Percentiles rank a stretch among this genome's conserved stretches.
These are phyloP conservation scores for Bhutanitis thaidina DNA, from an alignment of 2,888 invertebrate genomes.

Conservation along the genomic window DNA sequence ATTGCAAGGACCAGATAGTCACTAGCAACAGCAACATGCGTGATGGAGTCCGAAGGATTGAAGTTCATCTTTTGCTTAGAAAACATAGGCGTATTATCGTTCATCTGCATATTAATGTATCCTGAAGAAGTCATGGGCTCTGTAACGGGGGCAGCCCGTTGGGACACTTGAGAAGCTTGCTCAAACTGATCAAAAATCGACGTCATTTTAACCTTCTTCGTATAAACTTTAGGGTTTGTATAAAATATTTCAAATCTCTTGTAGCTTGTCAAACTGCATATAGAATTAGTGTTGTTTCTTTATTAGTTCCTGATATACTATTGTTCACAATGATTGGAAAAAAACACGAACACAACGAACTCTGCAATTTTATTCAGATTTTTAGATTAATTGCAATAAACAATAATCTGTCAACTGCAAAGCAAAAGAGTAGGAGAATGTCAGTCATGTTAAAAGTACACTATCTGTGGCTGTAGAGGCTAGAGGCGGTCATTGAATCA, in stretches of 20 bases:
- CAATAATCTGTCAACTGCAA: too few relatives aligned
- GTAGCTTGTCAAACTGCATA: too few relatives aligned
- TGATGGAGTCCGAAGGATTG: constrained; percentile 88
- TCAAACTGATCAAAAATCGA: constrained; percentile 92
- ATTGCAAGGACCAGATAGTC: constrained; percentile 91
- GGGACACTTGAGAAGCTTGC: constrained; percentile 83
- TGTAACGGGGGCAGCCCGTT: constrained; percentile 51
- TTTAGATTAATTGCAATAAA: too few relatives aligned
- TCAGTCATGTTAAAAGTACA: too few relatives aligned
- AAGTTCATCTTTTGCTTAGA: constrained; percentile 90
- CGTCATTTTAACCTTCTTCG: constrained; percentile 80
- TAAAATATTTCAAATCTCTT: background rate
- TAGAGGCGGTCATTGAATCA: too few relatives aligned
- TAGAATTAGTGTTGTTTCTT: too few relatives aligned
- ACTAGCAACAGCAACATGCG: constrained; percentile 89
- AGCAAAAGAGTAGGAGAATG: too few relatives aligned
- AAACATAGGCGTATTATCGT: constrained; percentile 91
- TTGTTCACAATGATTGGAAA: too few relatives aligned
- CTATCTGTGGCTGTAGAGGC: too few relatives aligned
- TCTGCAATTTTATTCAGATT: too few relatives aligned
- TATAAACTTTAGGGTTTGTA: background rate
- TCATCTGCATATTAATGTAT: constrained; percentile 77
- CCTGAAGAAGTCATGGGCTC: constrained; percentile 75
- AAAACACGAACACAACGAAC: too few relatives aligned
- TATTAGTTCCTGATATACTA: too few relatives aligned